Evolutionary conservation across 2,888 invertebrate species (phyloP), one percentile per base, ranked within the genome.

Genomic region (Caenorhabditis doughertyi): DNA sequence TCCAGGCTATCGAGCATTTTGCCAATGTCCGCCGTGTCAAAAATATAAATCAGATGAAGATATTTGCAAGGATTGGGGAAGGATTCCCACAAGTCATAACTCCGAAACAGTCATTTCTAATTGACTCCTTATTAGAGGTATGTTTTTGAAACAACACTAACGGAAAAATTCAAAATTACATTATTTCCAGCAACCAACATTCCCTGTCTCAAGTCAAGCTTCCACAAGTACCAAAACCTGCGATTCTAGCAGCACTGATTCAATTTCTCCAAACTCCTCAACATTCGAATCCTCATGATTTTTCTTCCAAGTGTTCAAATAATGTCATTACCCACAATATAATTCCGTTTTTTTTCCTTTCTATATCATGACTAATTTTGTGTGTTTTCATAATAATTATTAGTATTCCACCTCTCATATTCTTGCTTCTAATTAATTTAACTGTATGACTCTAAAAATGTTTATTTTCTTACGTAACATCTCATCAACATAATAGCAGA

Each of bases 1-100:
- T 97, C 16, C 95, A 95, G 88, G 96, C 96, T 8, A 96, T 97
- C 70, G 96, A 96, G 92, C 96, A 96, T 90, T 96, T 96, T 91
- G 92, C 83, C 1, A 81, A 73, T 44, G 81, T 84, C n/a, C 56
- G 83, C 23, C 81, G 83, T 58, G 23, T 83, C 2, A 84, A 67
- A 42, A 73, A 51, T 21, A 16, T 53, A 0, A 29, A 39, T 4
- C 42, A 42, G 11, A 44, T 56, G 25, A 53, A 55, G 27, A 13
- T 64, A 2, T 32, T 72, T 2, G 44, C 70, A 13, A 39, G 39
- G 39, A 9, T 39, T 5, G 39, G 11, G 9, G 32, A 64, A 7
- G 44, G 21, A 9, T 39, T 51, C 32, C 55, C 56, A 67, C 29
- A n/a, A 1, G 18, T 32, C 35, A 65, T 49, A 13, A 29, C 55